These are phyloP conservation scores for Drosophila mimetica DNA, from an alignment of 2,888 invertebrate species.

Conservation along the genomic window DNA sequence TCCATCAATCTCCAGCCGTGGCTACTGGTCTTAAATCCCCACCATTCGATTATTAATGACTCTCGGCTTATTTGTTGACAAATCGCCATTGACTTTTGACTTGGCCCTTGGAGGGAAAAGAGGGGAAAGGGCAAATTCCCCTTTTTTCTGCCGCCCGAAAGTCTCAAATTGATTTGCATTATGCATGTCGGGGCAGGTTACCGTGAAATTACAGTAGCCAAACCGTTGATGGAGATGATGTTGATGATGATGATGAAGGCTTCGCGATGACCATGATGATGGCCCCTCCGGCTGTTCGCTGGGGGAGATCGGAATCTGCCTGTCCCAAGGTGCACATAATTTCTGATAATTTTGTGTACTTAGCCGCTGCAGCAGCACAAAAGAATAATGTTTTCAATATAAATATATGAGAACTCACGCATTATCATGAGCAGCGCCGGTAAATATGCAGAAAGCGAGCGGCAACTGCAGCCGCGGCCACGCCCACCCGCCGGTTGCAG, in stretches of 20 bases:
- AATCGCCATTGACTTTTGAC: slow-evolving; percentile 37
- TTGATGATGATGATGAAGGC: slow-evolving; percentile 16
- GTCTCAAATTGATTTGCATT: slow-evolving; percentile 60
- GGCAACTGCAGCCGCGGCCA: slow-evolving; percentile 27
- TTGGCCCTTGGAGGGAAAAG: slow-evolving; percentile 18
- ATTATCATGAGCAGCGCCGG: slow-evolving; percentile 35
- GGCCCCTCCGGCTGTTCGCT: slow-evolving; percentile 36
- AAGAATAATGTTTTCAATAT: slow-evolving; percentile 54
- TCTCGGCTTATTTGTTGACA: slow-evolving; percentile 29
- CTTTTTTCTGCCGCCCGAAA: slow-evolving; percentile 4
- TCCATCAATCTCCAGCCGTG: slow-evolving; percentile 70
- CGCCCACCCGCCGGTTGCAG: slow-evolving; percentile 24
- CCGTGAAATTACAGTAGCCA: slow-evolving; percentile 72
- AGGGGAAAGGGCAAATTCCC: not conserved
- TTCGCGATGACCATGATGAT: slow-evolving; percentile 25
- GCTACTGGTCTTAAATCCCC: slow-evolving; percentile 48
- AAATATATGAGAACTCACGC: slow-evolving; percentile 45
- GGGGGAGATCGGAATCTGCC: slow-evolving; percentile 39
- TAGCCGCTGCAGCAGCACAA: slow-evolving; percentile 57
- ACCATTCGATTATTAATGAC: slow-evolving; percentile 47
- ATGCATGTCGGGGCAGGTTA: slow-evolving; percentile 71
- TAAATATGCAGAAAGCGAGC: slow-evolving; percentile 48
- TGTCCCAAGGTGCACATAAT: slow-evolving; percentile 74
- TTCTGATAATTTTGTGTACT: slow-evolving; percentile 79
- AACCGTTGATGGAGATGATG: slow-evolving; percentile 21